Evolutionary conservation across 2,797 vertebrate genomes (phyloP), one percentile per base, ranked within the genome.

Genomic region (Sandelia bainsii): DNA sequence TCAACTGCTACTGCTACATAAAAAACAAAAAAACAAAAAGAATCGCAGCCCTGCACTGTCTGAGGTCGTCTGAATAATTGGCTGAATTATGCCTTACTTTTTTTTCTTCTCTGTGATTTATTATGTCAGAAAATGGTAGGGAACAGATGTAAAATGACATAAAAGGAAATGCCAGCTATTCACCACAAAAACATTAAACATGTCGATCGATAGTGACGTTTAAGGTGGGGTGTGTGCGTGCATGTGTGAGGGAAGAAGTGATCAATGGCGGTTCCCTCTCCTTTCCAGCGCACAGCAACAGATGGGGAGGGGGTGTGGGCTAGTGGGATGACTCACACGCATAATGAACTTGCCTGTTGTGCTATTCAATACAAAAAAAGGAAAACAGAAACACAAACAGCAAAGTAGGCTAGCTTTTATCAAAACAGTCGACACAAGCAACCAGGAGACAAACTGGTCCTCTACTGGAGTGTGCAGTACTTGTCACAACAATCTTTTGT

Each of bases 241-340:
- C 90, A 92, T 93, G 91, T 93, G 93, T 90, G 92, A 92, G 92
- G 89, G 89, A 92, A 93, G 91, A 93, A 93, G 92, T 93, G 94
- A 95, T 95, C 94, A 94, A 95, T 95, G 94, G 90, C 92, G 88
- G 93, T 94, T 94, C 93, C 93, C 90, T 93, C 91, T 94, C 87
- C 88, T 90, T 91, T 94, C 92, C 93, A 93, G 93, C 87, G 91
- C 93, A 91, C 91, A 93, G 93, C 92, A 93, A 93, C 93, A 93
- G 91, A 94, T 92, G 92, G 91, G 92, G 91, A 93, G 94, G 92
- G 91, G 93, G 93, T 93, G 94, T 93, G 93, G 91, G 93, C 92
- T 91, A 92, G 92, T 87, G 88, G 87, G 93, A 95, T 95, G 95
- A 96, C 91, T 95, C 94, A 96, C 93, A 90, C 90, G 91, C 90